These are phyloP conservation scores for Schlechtendalia chinensis DNA, from an alignment of 1,140 invertebrate genomes.

Conservation along the genomic window DNA sequence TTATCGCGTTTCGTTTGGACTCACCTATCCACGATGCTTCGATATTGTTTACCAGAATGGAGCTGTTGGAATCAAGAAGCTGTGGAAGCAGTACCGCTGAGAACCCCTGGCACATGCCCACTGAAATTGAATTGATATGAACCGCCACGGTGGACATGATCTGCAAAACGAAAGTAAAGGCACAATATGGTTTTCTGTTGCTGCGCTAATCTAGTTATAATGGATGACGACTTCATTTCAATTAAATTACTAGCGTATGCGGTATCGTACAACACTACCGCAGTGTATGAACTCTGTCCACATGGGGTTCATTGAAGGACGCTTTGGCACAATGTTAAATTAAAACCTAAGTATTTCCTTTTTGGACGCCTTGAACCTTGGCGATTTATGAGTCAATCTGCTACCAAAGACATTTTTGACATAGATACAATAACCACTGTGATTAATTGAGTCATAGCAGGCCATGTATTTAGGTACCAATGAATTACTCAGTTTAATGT, in stretches of 20 bases:
- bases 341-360: conserved; percentile 37
- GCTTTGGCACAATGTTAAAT: conserved; percentile 25
- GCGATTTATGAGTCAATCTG: conserved; percentile 35
- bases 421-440: conserved; percentile 26
- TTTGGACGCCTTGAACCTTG: conserved; percentile 46
- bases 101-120: conserved; percentile 72
- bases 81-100: conserved; percentile 71
- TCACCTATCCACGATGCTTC: conserved; percentile 71
- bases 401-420: conserved; percentile 32
- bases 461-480: no score
- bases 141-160: conserved; percentile 68
- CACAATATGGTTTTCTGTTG: not conserved
- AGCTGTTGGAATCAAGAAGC: conserved; percentile 56
- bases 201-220: conserved; percentile 32
- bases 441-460: conserved; percentile 25
- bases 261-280: no score
- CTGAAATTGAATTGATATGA: conserved; percentile 71
- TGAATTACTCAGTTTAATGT: not conserved
- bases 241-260: conserved; percentile 2
- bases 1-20: conserved; percentile 47
- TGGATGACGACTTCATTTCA: conserved; percentile 41
- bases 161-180: conserved; percentile 56
- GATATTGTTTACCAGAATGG: conserved; percentile 60
- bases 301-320: conserved; percentile 48
- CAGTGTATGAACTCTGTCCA: conserved; percentile 31